A percentile compares a stretch with the other conserved stretches of the same genome.
Conservation (phyloP, 1,140 invertebrate genomes). For the Penaeus indicus region DNA sequence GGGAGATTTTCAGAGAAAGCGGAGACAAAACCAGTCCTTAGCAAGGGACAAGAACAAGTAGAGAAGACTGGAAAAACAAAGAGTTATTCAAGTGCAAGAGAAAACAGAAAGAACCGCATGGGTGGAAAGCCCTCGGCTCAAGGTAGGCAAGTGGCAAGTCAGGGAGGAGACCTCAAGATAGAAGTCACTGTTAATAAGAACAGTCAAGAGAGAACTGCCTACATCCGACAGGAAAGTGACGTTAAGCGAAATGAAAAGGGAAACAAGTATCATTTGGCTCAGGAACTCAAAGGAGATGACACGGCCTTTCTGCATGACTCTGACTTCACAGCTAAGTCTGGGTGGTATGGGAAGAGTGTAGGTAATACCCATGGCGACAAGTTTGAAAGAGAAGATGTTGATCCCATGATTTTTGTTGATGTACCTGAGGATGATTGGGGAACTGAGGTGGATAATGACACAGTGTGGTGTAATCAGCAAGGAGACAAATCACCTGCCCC, state of each 20-base stretch:
- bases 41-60: background rate
- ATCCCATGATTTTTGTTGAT: constrained; percentile 35
- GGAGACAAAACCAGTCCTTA: background rate
- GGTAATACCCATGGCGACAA: too few species aligned
- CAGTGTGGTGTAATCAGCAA: constrained; percentile 39
- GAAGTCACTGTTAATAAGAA: constrained; percentile 41
- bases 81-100: constrained; percentile 45
- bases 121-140: constrained; percentile 21
- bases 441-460: constrained; percentile 33
- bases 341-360: background rate
- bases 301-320: background rate
- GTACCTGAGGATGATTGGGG: constrained; percentile 40
- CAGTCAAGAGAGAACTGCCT: constrained; percentile 33
- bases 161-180: constrained; percentile 31
- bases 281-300: background rate
- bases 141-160: background rate
- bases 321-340: background rate
- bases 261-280: background rate
- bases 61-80: constrained; percentile 37
- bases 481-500: constrained; percentile 8
- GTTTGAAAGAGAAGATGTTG: constrained; percentile 33
- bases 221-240: constrained; percentile 17
- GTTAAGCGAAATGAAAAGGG: constrained; percentile 1
- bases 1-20: background rate
- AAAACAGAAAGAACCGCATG: constrained; percentile 43